Conservation (phyloP, 2,113 vertebrate species). For the Amia ocellicauda region DNA sequence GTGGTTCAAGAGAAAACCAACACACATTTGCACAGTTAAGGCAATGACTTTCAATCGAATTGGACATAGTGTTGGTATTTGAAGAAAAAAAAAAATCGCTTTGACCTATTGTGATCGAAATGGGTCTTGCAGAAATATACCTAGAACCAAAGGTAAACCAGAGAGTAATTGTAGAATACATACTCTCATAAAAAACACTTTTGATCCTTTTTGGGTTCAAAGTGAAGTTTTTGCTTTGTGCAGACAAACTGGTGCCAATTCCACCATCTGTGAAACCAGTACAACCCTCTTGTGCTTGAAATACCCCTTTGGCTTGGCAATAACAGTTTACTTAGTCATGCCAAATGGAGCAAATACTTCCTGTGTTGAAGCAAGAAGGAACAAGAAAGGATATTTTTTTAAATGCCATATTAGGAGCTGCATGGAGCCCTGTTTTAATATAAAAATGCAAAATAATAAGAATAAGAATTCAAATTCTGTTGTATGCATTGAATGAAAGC, state of each 20-base stretch:
- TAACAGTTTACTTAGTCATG: conserved; percentile 2
- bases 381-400: background rate
- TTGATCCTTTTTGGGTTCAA: too few relatives aligned
- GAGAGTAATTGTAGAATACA: too few relatives aligned
- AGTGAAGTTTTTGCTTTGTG: too few relatives aligned
- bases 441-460: conserved; percentile 3
- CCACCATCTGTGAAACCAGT: background rate
- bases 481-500: background rate
- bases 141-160: too few relatives aligned
- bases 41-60: too few relatives aligned
- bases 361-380: background rate
- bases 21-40: too few relatives aligned
- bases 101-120: too few relatives aligned
- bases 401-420: background rate
- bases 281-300: background rate
- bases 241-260: background rate
- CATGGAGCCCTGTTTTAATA: background rate
- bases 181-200: too few relatives aligned
- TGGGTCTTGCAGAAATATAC: too few relatives aligned
- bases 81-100: too few relatives aligned
- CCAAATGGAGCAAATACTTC: conserved; percentile 1
- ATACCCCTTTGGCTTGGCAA: background rate
- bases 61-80: too few relatives aligned
- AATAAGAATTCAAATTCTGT: background rate
- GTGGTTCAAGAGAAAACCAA: too few relatives aligned